A percentile compares a stretch with the other conserved stretches of the same genome.
phyloP scores from a whole-genome alignment of 1,140 invertebrate genomes.

The Elymnias hypermnestra region DNA sequence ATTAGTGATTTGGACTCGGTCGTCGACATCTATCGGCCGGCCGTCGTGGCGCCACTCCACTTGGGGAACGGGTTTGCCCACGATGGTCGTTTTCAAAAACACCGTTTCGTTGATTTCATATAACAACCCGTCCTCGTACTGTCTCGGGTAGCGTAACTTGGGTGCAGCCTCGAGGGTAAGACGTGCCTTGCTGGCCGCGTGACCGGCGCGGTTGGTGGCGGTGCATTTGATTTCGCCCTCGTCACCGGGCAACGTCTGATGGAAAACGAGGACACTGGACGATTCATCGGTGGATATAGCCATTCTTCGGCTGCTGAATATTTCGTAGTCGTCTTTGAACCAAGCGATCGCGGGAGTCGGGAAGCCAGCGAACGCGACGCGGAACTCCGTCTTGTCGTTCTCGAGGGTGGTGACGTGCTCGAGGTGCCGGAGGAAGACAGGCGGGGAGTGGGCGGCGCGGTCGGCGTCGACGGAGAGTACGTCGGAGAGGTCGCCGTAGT shows the following conservation, averaged over 20 bases:
- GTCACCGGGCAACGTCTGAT: constrained; percentile 86
- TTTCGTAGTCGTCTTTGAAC: constrained; percentile 93
- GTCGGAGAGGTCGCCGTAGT: constrained; percentile 87
- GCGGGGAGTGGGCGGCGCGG: constrained; percentile 79
- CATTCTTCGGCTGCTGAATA: constrained; percentile 88
- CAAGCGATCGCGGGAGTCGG: constrained; percentile 93
- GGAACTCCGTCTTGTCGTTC: constrained; percentile 90
- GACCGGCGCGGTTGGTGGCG: constrained; percentile 88
- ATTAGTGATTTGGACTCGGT: constrained; percentile 82
- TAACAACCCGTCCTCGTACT: constrained; percentile 91
- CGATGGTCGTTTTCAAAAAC: constrained; percentile 91
- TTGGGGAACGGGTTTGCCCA: constrained; percentile 89
- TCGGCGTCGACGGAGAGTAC: constrained; percentile 84
- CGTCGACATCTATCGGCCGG: constrained; percentile 79
- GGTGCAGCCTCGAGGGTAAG: constrained; percentile 88
- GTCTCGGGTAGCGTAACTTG: constrained; percentile 84
- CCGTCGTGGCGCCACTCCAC: constrained; percentile 93
- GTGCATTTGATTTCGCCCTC: constrained; percentile 93
- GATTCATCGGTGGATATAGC: constrained; percentile 87
- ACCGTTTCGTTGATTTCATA: constrained; percentile 93
- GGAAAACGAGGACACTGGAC: constrained; percentile 86
- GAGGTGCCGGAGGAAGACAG: constrained; percentile 82
- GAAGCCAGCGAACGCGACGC: constrained; percentile 87
- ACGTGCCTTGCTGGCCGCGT: constrained; percentile 83
- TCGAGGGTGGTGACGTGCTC: constrained; percentile 82